Evolutionary conservation across 1,140 invertebrate genomes (phyloP).

Genomic region (Temnothorax longispinosus): DNA sequence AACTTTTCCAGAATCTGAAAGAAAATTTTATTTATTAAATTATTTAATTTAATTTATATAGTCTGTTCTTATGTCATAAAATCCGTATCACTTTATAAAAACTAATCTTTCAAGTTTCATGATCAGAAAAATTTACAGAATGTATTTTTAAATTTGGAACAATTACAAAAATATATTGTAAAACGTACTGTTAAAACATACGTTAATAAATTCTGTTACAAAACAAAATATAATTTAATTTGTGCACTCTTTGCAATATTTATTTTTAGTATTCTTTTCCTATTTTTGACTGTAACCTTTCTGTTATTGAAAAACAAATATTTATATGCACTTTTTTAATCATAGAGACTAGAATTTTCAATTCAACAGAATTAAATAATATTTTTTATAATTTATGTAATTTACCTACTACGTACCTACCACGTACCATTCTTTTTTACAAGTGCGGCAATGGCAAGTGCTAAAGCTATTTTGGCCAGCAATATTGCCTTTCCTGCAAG

Average conservation of each 20-base stretch:
- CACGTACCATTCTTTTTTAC: constrained; percentile 57
- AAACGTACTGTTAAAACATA: neutral
- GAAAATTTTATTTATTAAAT: neutral
- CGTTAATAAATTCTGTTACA: neutral
- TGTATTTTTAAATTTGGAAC: neutral
- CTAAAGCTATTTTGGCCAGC: constrained; percentile 91
- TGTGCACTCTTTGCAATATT: neutral
- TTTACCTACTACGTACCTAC: constrained; percentile 57
- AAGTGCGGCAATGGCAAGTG: constrained; percentile 89
- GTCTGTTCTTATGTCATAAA: neutral
- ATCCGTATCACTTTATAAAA: neutral
- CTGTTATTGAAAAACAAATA: neutral
- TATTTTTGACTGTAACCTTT: neutral
- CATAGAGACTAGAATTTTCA: neutral
- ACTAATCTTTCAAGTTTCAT: neutral
- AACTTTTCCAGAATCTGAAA: constrained; percentile 89
- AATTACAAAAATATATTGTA: neutral
- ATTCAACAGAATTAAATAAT: neutral
- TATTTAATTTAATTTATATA: neutral
- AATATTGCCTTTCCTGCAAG: constrained; percentile 91
- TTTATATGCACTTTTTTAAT: neutral
- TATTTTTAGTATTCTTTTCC: constrained; percentile 1
- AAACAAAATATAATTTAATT: neutral
- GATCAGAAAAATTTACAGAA: neutral
- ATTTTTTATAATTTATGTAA: constrained; percentile 8